These are phyloP conservation scores for Psittacula cyanocephala DNA, from an alignment of 2,113 vertebrate species.

Conservation along the genomic window DNA sequence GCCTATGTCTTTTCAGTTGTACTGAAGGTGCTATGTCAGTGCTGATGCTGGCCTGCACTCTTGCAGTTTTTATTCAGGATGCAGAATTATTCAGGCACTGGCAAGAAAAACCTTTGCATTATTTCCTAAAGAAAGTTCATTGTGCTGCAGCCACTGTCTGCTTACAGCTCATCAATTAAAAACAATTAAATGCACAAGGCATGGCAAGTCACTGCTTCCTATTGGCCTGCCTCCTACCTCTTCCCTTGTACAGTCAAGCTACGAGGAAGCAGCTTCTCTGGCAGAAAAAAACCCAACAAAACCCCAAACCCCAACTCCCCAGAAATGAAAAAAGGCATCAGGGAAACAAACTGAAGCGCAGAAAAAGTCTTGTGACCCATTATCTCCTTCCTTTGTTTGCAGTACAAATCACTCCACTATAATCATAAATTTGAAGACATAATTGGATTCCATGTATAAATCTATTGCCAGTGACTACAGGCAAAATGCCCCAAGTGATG, in stretches of 20 bases:
- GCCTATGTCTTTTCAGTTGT: not conserved
- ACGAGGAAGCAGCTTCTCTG: not conserved
- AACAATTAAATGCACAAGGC: not conserved
- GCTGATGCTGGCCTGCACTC: not conserved
- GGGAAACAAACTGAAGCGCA: not conserved
- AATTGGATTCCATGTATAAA: not conserved
- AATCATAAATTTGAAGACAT: conserved; percentile 19
- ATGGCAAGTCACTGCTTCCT: not conserved
- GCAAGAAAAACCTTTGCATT: not conserved
- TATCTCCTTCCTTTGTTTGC: conserved; percentile 29
- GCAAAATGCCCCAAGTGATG: not conserved
- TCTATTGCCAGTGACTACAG: conserved; percentile 18
- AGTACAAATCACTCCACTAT: not conserved
- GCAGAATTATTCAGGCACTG: not conserved
- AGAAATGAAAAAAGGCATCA: not conserved
- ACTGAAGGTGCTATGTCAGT: accelerated
- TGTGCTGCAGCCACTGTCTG: not conserved
- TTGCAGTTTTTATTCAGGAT: not conserved
- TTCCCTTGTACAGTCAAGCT: not conserved
- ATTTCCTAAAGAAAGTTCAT: not conserved
- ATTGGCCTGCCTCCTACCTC: not conserved
- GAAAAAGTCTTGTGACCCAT: not conserved
- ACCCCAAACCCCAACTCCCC: not conserved
- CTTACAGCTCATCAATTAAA: conserved; percentile 16
- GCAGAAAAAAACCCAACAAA: not conserved